A percentile compares a stretch with the other conserved stretches of the same genome.
Evolutionary conservation across 2,113 vertebrate genomes (phyloP).

Genomic region (Pterocles orientalis): DNA sequence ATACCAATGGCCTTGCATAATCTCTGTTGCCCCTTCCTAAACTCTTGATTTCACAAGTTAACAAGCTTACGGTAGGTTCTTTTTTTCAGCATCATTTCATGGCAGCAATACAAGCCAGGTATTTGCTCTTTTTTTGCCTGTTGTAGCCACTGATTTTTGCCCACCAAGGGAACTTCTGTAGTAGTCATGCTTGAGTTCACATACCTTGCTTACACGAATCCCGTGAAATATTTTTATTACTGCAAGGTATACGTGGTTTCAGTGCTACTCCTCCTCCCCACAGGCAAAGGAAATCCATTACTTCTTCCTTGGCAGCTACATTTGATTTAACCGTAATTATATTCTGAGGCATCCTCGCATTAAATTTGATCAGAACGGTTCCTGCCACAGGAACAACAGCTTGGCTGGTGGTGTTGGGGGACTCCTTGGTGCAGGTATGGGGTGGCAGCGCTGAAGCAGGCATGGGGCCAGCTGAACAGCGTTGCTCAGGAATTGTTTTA

Average conservation of each 20-base stretch:
- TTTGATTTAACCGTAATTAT: background rate
- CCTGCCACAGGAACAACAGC: background rate
- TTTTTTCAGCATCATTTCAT: background rate
- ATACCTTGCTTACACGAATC: background rate
- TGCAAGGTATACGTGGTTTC: background rate
- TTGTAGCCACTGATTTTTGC: background rate
- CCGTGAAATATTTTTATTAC: background rate
- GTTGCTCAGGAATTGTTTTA: background rate
- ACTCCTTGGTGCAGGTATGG: background rate
- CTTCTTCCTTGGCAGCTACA: background rate
- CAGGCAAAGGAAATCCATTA: background rate
- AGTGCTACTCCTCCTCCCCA: background rate
- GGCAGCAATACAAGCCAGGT: background rate
- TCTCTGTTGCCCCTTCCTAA: background rate
- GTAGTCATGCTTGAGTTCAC: background rate
- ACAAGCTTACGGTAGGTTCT: background rate
- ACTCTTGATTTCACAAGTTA: background rate
- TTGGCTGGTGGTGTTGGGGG: background rate
- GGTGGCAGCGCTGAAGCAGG: no score
- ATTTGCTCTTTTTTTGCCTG: background rate
- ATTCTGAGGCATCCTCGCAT: background rate
- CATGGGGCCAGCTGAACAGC: fast-evolving
- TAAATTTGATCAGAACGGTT: background rate
- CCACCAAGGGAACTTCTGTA: background rate
- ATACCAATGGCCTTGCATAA: background rate